Evolutionary conservation across 2,797 vertebrate species (phyloP), one percentile per base, ranked within the genome.

Genomic region (Molossus alvarezi): DNA sequence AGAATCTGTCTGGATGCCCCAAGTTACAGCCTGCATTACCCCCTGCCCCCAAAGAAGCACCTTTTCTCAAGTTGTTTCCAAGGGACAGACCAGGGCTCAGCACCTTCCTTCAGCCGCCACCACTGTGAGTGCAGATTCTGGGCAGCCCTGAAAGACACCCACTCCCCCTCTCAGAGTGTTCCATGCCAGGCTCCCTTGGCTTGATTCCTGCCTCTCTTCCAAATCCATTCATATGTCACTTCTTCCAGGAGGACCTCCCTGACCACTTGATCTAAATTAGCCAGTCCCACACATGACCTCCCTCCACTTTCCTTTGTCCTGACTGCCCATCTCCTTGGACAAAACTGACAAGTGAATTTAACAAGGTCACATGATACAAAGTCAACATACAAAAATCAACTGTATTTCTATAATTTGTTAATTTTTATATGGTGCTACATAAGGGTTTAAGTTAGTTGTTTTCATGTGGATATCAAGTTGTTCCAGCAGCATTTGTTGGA

Each of bases 401-500:
- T 57, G 45, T 79, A 57, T 79, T 94, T 85, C 41, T 89, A 21
- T 48, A 13, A 85, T 76, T 85, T 13, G 41, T 87, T 80, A 82
- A 82, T 21, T 82, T 81, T 73, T 33, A 84, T 80, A 72, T 25
- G 17, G 51, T 29, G 6, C 67, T 14, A 69, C n/a, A 23, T 84
- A 53, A 86, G 37, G 10, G 12, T 71, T 81, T 29, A 76, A 76
- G 48, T 75, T 48, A 21, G 21, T 67, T 84, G 48, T 80, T 80
- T 79, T 58, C 41, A 48, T 51, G n/a, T 71, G 29, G 20, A 33
- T 51, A 64, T 89, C n/a, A 88, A 71, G 29, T 88, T 88, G 27
- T 72, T 80, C 71, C 37, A 80, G 89, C 41, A 91, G 57, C 55
- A 53, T 58, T 62, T 88, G 29, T 84, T 41, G 62, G 90, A 91